A percentile compares a stretch with the other conserved stretches of the same genome.
phyloP scores from a whole-genome alignment of 2,797 vertebrate genomes.

The Triplophysa bombifrons region DNA sequence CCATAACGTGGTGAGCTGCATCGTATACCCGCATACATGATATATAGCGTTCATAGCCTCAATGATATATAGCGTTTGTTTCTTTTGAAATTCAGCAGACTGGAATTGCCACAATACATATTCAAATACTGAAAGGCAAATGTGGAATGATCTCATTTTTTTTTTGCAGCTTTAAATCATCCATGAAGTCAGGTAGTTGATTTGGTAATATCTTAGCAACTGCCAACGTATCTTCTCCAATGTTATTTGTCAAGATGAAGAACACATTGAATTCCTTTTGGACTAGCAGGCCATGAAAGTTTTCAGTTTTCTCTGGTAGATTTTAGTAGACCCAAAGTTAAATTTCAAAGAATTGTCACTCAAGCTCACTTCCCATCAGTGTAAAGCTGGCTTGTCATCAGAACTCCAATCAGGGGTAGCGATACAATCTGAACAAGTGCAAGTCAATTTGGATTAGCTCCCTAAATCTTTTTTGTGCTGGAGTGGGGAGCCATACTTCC shows the following conservation, averaged over 20 bases:
- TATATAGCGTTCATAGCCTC: too few relatives aligned
- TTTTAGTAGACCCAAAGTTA: conserved; percentile 48
- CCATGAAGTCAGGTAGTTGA: neutral
- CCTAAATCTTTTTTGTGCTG: conserved; percentile 32
- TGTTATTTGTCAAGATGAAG: neutral
- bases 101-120: too few relatives aligned
- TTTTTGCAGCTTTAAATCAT: too few relatives aligned
- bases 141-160: too few relatives aligned
- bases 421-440: conserved; percentile 59
- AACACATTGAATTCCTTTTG: neutral
- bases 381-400: conserved; percentile 57
- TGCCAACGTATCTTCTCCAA: neutral
- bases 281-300: neutral
- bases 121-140: too few relatives aligned
- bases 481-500: conserved; percentile 27
- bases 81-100: too few relatives aligned
- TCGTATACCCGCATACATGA: too few relatives aligned
- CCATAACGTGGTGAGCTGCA: too few relatives aligned
- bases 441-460: conserved; percentile 63
- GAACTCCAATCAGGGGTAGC: conserved; percentile 56
- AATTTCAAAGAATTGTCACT: conserved; percentile 50
- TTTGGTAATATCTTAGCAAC: neutral
- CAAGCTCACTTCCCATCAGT: conserved; percentile 45
- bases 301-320: neutral
- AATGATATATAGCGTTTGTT: too few relatives aligned